A percentile compares a stretch with the other conserved stretches of the same genome.
These are phyloP conservation scores for Microctonus brassicae DNA, from an alignment of 2,888 invertebrate species.

Conservation along the genomic window DNA sequence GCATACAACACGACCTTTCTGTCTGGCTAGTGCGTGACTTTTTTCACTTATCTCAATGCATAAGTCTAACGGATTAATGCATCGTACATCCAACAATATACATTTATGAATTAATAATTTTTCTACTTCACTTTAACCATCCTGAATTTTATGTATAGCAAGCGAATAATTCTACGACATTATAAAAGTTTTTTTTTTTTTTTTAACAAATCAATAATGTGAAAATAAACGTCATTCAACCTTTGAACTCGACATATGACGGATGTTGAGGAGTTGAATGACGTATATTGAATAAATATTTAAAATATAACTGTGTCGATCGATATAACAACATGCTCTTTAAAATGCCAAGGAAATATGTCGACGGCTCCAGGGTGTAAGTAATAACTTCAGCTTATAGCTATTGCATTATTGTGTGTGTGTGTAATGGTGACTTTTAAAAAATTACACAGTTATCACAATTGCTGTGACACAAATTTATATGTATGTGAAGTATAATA, in stretches of 20 bases:
- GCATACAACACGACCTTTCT: constrained; percentile 12
- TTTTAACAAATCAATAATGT: background rate
- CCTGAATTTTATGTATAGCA: background rate
- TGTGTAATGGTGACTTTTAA: background rate
- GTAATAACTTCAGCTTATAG: background rate
- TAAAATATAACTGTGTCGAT: background rate
- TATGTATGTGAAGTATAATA: background rate
- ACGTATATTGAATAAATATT: background rate
- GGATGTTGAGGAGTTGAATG: background rate
- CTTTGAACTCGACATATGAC: background rate
- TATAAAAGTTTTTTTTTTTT: too few relatives aligned
- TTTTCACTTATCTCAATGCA: background rate
- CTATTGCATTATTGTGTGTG: background rate
- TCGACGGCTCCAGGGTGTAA: background rate
- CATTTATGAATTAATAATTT: background rate
- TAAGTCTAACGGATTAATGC: background rate
- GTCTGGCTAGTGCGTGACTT: constrained; percentile 18
- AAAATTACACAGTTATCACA: background rate
- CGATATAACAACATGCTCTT: background rate
- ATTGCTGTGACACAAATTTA: background rate
- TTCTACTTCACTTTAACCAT: background rate
- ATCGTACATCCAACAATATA: background rate
- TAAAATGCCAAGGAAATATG: background rate
- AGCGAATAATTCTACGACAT: background rate
- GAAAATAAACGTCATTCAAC: background rate